phyloP scores from a whole-genome alignment of 1,140 invertebrate species.

The Drosophila parabipectinata region DNA sequence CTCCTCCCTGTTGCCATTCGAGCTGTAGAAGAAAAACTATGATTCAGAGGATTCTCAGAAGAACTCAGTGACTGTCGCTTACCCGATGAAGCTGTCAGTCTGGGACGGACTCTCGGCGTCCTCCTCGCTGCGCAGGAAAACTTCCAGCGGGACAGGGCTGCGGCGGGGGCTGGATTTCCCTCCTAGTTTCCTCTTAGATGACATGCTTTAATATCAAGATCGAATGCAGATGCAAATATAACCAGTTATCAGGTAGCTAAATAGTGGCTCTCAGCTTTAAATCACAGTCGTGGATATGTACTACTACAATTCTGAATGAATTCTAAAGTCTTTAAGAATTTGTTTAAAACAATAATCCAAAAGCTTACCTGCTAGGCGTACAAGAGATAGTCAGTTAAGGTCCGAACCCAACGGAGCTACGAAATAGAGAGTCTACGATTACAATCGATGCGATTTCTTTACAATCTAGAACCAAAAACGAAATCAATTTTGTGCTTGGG shows the following conservation, averaged over 20 bases:
- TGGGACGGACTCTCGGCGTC: neutral
- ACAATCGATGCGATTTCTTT: neutral
- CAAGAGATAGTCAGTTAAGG: constrained; percentile 48
- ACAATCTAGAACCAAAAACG: neutral
- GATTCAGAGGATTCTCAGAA: too few relatives aligned
- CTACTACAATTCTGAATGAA: constrained; percentile 33
- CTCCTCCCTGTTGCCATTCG: neutral
- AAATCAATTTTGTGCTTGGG: neutral
- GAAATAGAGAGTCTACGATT: neutral
- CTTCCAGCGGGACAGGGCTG: constrained; percentile 21
- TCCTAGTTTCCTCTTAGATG: constrained; percentile 54
- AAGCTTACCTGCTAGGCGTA: constrained; percentile 49
- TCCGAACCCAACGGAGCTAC: constrained; percentile 68
- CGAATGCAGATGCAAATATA: too few relatives aligned
- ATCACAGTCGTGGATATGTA: constrained; percentile 62
- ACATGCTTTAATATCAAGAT: constrained; percentile 42
- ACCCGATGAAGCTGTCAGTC: constrained; percentile 12
- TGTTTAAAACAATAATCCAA: neutral
- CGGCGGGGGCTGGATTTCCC: neutral
- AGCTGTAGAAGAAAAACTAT: neutral
- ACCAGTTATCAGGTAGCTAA: constrained; percentile 56
- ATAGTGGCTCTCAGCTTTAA: constrained; percentile 49
- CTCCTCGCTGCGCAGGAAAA: constrained; percentile 27
- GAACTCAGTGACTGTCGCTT: neutral
- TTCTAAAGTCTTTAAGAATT: neutral